Percentiles rank a stretch among this genome's conserved stretches.
phyloP scores from a whole-genome alignment of 2,888 invertebrate species.

The Terebella lapidaria region DNA sequence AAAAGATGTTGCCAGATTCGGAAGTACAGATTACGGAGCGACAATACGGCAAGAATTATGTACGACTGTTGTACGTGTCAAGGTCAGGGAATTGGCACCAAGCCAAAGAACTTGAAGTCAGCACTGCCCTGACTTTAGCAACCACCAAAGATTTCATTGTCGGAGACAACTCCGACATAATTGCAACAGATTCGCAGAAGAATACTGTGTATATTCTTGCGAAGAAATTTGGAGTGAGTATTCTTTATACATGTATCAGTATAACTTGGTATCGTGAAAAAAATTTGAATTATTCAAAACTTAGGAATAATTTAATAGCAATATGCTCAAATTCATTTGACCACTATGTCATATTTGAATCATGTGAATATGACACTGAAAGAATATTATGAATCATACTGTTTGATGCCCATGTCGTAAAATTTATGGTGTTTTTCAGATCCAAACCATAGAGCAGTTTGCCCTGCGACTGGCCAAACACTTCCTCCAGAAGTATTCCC shows the following conservation, averaged over 20 bases:
- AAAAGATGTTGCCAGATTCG: constrained; percentile 34
- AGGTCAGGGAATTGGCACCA: constrained; percentile 66
- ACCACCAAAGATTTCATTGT: constrained; percentile 68
- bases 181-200: constrained; percentile 78
- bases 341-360: too few species aligned
- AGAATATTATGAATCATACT: too few species aligned
- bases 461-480: constrained; percentile 69
- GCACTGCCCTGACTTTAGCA: constrained; percentile 67
- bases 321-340: too few species aligned
- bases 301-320: too few species aligned
- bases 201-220: constrained; percentile 76
- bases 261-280: too few species aligned
- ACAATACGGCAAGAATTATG: constrained; percentile 71
- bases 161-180: constrained; percentile 74
- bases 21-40: constrained; percentile 58
- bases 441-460: constrained; percentile 71
- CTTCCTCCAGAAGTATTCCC: constrained; percentile 71
- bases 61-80: constrained; percentile 69
- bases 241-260: not conserved
- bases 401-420: too few species aligned
- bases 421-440: constrained; percentile 31
- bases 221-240: constrained; percentile 67
- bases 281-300: too few species aligned
- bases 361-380: too few species aligned
- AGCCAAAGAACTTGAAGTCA: constrained; percentile 71